Evolutionary conservation across 2,888 invertebrate species (phyloP).

Genomic region (Pollenia amentaria): DNA sequence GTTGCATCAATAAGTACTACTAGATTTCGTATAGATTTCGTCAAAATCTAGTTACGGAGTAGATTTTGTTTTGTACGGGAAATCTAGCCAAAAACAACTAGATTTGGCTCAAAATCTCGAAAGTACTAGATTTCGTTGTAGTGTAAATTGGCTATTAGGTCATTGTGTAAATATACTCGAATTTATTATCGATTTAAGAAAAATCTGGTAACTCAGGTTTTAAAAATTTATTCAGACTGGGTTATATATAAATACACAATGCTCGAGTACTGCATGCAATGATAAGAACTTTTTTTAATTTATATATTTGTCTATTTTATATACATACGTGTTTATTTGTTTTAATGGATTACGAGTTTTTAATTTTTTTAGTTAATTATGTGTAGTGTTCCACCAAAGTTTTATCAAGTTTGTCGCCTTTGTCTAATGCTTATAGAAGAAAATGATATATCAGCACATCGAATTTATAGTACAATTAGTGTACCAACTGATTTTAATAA

Average conservation of each 20-base stretch:
- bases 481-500: conserved; percentile 53
- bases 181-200: too few species aligned
- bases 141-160: too few species aligned
- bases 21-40: too few species aligned
- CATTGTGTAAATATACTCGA: too few species aligned
- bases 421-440: conserved; percentile 93
- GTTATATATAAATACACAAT: neutral
- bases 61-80: too few species aligned
- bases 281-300: conserved; percentile 28
- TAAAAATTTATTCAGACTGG: too few species aligned
- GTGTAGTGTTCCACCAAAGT: conserved; percentile 96
- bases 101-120: too few species aligned
- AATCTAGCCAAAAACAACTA: too few species aligned
- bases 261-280: conserved; percentile 24
- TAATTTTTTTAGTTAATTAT: conserved; percentile 86
- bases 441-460: conserved; percentile 89
- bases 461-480: conserved; percentile 80
- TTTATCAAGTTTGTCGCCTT: conserved; percentile 96
- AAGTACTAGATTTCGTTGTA: too few species aligned
- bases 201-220: too few species aligned
- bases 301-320: conserved; percentile 40
- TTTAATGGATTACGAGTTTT: conserved; percentile 42
- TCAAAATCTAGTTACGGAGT: too few species aligned
- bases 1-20: too few species aligned
- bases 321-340: conserved; percentile 10